These are phyloP conservation scores for Eurypyga helias DNA, from an alignment of 2,113 vertebrate species.

Conservation along the genomic window DNA sequence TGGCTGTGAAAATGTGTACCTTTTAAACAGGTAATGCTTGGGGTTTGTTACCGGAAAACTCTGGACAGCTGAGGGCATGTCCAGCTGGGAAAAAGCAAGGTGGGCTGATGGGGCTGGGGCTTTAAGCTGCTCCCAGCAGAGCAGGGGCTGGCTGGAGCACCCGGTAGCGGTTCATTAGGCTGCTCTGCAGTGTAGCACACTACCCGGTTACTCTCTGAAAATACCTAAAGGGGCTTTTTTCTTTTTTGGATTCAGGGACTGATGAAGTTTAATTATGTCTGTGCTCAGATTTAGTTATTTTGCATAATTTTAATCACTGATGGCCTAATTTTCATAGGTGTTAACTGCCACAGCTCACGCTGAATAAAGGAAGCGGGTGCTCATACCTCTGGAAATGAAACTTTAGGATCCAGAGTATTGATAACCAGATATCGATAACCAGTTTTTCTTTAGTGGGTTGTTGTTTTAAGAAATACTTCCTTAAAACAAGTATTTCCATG, in stretches of 20 bases:
- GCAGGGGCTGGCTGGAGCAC: accelerated
- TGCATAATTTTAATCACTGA: conserved; percentile 50
- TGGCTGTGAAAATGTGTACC: not conserved
- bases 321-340: conserved; percentile 33
- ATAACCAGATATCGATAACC: not conserved
- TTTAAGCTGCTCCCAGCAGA: not conserved
- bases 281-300: conserved; percentile 43
- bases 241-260: not conserved
- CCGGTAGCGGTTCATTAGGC: not conserved
- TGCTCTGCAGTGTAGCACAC: not conserved
- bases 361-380: not conserved
- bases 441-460: not conserved
- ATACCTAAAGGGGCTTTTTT: not conserved
- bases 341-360: not conserved
- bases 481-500: not conserved
- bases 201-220: not conserved
- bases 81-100: not conserved
- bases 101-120: not conserved
- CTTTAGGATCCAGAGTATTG: not conserved
- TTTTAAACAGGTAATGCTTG: not conserved
- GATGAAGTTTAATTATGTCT: conserved; percentile 49
- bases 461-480: not conserved
- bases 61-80: not conserved
- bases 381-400: conserved; percentile 9
- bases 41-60: not conserved